Conservation (phyloP, 2,888 invertebrate species). For the Drosophila tripunctata region DNA sequence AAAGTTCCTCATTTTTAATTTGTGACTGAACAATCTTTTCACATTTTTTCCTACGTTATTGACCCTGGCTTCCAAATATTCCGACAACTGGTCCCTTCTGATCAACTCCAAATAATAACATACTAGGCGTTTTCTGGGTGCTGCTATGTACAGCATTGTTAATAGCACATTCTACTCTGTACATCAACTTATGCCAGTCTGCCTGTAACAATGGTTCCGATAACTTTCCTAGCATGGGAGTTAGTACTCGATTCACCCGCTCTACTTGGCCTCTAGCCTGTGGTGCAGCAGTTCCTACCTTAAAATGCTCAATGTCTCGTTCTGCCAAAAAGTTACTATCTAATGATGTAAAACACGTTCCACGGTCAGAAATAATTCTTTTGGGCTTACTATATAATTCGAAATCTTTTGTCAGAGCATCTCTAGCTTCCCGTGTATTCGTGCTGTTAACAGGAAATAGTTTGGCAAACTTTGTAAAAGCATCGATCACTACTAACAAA, state of each 20-base stretch:
- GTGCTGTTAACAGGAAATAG: background rate
- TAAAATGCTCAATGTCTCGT: background rate
- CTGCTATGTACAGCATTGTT: background rate
- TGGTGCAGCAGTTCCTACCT: background rate
- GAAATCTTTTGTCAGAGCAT: background rate
- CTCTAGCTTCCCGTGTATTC: background rate
- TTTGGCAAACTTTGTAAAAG: background rate
- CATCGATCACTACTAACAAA: background rate
- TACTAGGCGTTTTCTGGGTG: too few species aligned
- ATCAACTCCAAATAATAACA: slow-evolving; percentile 3
- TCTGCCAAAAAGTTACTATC: slow-evolving; percentile 9
- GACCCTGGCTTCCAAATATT: background rate
- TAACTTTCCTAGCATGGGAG: background rate
- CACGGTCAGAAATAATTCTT: slow-evolving; percentile 13
- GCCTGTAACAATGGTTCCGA: background rate
- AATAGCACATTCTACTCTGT: background rate
- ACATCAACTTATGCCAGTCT: background rate
- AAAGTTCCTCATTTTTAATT: background rate
- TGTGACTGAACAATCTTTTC: background rate
- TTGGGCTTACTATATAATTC: slow-evolving; percentile 8
- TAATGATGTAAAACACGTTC: slow-evolving; percentile 14
- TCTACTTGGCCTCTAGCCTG: background rate
- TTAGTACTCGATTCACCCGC: background rate
- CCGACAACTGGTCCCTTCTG: background rate
- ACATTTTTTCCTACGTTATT: too few species aligned